phyloP scores from a whole-genome alignment of 2,888 invertebrate genomes.

The Dastarcus helophoroides region DNA sequence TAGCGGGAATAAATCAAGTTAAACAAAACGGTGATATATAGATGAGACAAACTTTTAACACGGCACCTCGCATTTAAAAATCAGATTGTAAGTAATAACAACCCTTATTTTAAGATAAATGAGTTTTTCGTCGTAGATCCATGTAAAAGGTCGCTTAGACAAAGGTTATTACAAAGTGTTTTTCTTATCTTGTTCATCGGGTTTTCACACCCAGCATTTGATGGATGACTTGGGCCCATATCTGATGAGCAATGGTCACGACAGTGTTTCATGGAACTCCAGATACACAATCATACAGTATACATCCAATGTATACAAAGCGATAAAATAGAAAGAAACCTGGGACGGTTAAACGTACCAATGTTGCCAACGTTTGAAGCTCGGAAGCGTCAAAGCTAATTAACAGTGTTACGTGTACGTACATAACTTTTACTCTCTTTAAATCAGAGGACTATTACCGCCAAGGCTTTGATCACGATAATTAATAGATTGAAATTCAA shows the following conservation, averaged over 20 bases:
- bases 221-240: slow-evolving; percentile 35
- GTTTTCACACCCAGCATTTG: slow-evolving; percentile 37
- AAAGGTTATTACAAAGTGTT: slow-evolving; percentile 38
- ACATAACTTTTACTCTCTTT: too few relatives aligned
- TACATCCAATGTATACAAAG: slow-evolving; percentile 14
- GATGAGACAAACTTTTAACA: too few relatives aligned
- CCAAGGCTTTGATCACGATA: too few relatives aligned
- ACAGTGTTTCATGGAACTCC: slow-evolving; percentile 31
- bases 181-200: slow-evolving; percentile 36
- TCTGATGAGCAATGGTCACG: slow-evolving; percentile 38
- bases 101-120: slow-evolving; percentile 37
- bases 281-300: slow-evolving; percentile 24
- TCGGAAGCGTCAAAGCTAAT: too few relatives aligned
- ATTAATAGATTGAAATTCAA: too few relatives aligned
- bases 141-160: slow-evolving; percentile 36
- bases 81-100: slow-evolving; percentile 31
- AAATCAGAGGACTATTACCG: too few relatives aligned
- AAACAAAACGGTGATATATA: too few relatives aligned
- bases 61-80: slow-evolving; percentile 22
- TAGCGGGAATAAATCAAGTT: too few relatives aligned
- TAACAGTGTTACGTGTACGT: too few relatives aligned
- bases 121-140: slow-evolving; percentile 35
- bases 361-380: too few relatives aligned
- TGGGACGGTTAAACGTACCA: too few relatives aligned
- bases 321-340: too few relatives aligned